A percentile compares a stretch with the other conserved stretches of the same genome.
phyloP scores from a whole-genome alignment of 2,797 vertebrate genomes.

The Anas capensis region DNA sequence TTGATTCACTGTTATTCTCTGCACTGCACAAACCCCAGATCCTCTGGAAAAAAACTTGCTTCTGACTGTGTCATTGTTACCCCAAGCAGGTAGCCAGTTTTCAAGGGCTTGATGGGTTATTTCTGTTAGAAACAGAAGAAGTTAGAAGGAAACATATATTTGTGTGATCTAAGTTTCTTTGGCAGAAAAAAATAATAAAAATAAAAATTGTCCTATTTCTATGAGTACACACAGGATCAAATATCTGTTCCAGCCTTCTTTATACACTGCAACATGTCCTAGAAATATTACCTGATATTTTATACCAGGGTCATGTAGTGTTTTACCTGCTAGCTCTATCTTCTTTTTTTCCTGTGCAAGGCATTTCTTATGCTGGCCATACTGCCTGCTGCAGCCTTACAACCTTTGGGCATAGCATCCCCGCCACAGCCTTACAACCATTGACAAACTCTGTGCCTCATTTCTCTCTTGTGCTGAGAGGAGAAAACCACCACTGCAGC shows the following conservation, averaged over 20 bases:
- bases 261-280: not conserved
- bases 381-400: too few species aligned
- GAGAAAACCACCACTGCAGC: accelerated
- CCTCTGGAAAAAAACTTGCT: not conserved
- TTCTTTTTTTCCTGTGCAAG: not conserved
- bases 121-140: not conserved
- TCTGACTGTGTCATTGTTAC: constrained; percentile 21
- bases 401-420: accelerated
- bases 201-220: not conserved
- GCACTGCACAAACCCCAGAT: not conserved
- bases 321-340: not conserved
- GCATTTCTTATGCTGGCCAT: not conserved
- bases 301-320: not conserved
- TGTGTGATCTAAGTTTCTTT: not conserved
- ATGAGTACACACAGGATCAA: not conserved
- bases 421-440: not conserved
- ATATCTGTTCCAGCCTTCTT: not conserved
- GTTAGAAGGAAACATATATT: not conserved
- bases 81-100: not conserved
- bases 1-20: constrained; percentile 51
- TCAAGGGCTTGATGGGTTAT: not conserved
- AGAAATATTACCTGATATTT: not conserved
- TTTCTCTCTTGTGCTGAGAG: not conserved
- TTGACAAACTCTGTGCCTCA: not conserved
- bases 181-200: not conserved